phyloP scores from a whole-genome alignment of 2,888 invertebrate species.

The Lithodes maja region DNA sequence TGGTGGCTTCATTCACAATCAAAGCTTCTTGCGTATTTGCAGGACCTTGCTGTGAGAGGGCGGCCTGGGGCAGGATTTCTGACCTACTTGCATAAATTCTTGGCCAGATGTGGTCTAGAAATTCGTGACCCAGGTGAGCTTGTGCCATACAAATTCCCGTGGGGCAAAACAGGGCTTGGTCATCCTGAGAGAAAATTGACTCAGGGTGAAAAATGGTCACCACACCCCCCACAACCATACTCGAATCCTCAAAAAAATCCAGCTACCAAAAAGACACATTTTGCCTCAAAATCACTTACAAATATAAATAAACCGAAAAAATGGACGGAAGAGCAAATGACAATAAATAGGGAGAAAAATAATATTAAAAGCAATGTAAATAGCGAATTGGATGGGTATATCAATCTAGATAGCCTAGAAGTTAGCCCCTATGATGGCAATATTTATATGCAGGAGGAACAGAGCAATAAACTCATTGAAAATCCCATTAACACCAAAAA shows the following conservation, averaged over 20 bases:
- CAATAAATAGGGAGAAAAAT: too few relatives aligned
- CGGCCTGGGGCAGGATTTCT: background rate
- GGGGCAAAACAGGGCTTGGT: background rate
- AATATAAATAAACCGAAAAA: too few relatives aligned
- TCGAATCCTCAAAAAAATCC: too few relatives aligned
- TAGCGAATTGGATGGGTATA: too few relatives aligned
- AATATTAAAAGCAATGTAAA: too few relatives aligned
- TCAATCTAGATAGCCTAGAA: too few relatives aligned
- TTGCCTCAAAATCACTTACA: too few relatives aligned
- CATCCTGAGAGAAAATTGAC: background rate
- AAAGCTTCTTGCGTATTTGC: background rate
- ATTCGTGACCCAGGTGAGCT: background rate
- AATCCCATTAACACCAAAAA: background rate
- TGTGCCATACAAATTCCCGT: background rate
- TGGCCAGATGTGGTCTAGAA: constrained; percentile 1
- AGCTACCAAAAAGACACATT: too few relatives aligned
- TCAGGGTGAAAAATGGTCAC: background rate
- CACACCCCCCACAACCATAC: too few relatives aligned
- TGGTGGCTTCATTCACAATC: background rate
- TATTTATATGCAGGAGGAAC: background rate
- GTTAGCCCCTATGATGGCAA: background rate
- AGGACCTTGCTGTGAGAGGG: background rate
- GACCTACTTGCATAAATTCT: constrained; percentile 2
- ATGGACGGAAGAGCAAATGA: too few relatives aligned
- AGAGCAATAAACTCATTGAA: background rate